Base-by-base conservation (phyloP, 1,140 invertebrate genomes). In the Hirudo medicinalis region DNA sequence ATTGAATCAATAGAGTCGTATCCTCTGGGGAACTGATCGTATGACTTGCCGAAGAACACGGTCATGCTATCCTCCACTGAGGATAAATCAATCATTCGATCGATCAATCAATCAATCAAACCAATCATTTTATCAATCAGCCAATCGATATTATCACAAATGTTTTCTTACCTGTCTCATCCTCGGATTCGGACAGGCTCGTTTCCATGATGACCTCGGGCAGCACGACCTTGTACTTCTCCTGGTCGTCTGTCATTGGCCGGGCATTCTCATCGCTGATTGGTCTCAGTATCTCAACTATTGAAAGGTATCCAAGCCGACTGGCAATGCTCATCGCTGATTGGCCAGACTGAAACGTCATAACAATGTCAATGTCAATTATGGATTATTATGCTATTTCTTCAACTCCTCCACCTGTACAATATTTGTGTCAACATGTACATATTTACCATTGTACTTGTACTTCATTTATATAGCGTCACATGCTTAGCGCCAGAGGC, bases 151-250 rank as follows among this genome's bases (percentile, higher is more conserved):
- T 15, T 8, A 63, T 25, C 57, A 13, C 36, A 6, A 36, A 36
- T 36, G 20, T 54, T 29, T 74, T 77, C 84, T 79, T 86, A 92
- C 92, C 92, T 85, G 92, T 94, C 88, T 99, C 96, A 82, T 99
- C 96, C 82, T 99, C 96, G 0, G 94, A 97, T 82, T 99, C 96
- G 0, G 94, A 97, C 88, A 99, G 94, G 78, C 97, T 92, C 0
- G 92, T 94, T 82, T 99, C 96, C 78, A 97, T 91, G 90, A 99
- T 94, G 67, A 91, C 92, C 83, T 99, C 96, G 0, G 96, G 96
- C 0, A 93, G 92, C 67, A 97, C 91, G 3, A 98, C 94, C 82
- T 91, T 91, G 84, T 98, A 98, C 80, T 97, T 96, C 78, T 98
- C 94, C 76, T 94, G 92, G 72, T 87, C 87, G 0, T 87, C 87